Percentiles rank a stretch among this genome's conserved stretches.
Conservation (phyloP, 1,140 invertebrate genomes). For the Manduca sexta region DNA sequence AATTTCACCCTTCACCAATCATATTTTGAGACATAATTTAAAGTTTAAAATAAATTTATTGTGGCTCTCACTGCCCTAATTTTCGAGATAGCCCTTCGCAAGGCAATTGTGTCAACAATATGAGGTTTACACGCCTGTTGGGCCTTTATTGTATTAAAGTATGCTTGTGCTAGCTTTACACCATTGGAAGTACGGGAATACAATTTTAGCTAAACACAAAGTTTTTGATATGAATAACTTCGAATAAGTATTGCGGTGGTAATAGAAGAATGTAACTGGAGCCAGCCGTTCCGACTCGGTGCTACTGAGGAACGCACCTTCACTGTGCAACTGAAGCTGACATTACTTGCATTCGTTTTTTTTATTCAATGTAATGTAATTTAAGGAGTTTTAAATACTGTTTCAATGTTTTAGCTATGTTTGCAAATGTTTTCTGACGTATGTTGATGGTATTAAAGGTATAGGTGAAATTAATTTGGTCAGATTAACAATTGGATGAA, state of each 20-base stretch:
- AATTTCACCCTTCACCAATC: too few relatives aligned
- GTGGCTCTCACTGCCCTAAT: constrained; percentile 19
- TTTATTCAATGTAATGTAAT: neutral
- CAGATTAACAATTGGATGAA: too few relatives aligned
- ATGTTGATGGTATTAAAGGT: too few relatives aligned
- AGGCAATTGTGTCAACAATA: constrained; percentile 66
- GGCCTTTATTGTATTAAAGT: constrained; percentile 32
- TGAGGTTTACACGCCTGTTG: constrained; percentile 56
- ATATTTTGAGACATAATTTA: too few relatives aligned
- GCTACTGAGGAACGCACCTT: neutral
- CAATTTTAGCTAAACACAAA: too few relatives aligned
- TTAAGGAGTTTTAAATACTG: too few relatives aligned
- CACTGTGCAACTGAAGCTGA: neutral
- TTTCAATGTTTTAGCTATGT: too few relatives aligned
- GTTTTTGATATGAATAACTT: too few relatives aligned
- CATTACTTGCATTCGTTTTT: neutral
- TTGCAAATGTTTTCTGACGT: too few relatives aligned
- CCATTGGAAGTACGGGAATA: too few relatives aligned
- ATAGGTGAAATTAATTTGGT: too few relatives aligned
- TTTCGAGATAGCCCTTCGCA: constrained; percentile 64
- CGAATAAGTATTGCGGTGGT: neutral
- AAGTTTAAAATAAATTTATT: too few relatives aligned
- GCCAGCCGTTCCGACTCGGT: constrained; percentile 17
- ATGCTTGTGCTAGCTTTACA: constrained; percentile 6
- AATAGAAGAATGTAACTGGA: constrained; percentile 21